phyloP scores from a whole-genome alignment of 2,888 invertebrate species.

The Octonoba sinensis region DNA sequence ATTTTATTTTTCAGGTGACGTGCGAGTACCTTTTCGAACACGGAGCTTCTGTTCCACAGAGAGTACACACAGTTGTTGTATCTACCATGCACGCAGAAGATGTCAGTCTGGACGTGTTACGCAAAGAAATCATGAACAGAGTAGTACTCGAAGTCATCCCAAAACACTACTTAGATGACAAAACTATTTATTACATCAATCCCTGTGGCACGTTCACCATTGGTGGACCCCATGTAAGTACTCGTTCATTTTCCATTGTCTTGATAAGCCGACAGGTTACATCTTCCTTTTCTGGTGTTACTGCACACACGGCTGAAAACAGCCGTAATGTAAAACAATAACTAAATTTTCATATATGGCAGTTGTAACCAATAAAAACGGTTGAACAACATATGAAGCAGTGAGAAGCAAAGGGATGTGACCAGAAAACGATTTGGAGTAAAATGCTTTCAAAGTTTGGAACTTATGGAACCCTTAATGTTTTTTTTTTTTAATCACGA shows the following conservation, averaged over 20 bases:
- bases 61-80: slow-evolving; percentile 75
- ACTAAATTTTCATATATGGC: no score
- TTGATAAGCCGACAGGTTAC: neutral
- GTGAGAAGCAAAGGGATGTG: no score
- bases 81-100: slow-evolving; percentile 74
- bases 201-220: slow-evolving; percentile 75
- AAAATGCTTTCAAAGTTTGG: no score
- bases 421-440: no score
- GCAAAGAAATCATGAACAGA: slow-evolving; percentile 72
- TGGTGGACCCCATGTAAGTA: slow-evolving; percentile 73
- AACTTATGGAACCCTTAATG: no score
- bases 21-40: slow-evolving; percentile 73
- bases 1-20: slow-evolving; percentile 72
- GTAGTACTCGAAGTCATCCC: slow-evolving; percentile 74
- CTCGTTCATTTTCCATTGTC: neutral
- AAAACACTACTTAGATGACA: slow-evolving; percentile 72
- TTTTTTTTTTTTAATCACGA: no score
- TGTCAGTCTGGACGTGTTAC: slow-evolving; percentile 71
- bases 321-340: no score
- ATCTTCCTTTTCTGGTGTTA: neutral
- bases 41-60: slow-evolving; percentile 74
- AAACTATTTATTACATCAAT: slow-evolving; percentile 75
- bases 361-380: no score
- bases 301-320: no score
- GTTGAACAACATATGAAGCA: no score